Evolutionary conservation across 92 coral and sea anemone species (phyloP).

Genomic region (Hydrozoanthus gracilis): DNA sequence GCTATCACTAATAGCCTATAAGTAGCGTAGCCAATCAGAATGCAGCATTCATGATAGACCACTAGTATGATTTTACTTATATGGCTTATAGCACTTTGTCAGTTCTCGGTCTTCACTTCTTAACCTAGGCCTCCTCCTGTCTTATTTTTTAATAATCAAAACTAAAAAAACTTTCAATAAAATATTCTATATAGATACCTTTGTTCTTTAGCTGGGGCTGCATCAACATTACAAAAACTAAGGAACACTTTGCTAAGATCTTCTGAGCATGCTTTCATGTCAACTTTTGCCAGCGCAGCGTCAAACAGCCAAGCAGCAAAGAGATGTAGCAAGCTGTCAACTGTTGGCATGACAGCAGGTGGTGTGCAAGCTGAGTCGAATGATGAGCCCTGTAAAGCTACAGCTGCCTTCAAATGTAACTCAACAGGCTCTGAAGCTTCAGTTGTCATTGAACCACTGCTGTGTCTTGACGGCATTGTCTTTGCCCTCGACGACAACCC

Average conservation of each 20-base stretch:
- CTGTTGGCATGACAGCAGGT: constrained; percentile 74
- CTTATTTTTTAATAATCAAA: too few relatives aligned
- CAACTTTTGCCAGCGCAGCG: constrained; percentile 86
- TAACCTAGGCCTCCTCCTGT: too few relatives aligned
- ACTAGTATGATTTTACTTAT: too few relatives aligned
- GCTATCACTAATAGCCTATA: too few relatives aligned
- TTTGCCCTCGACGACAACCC: constrained; percentile 78
- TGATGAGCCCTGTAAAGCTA: constrained; percentile 56
- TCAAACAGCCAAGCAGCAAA: constrained; percentile 98
- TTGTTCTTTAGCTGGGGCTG: background rate
- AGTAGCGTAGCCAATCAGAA: too few relatives aligned
- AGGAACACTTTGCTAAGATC: constrained; percentile 76
- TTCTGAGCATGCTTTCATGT: constrained; percentile 71
- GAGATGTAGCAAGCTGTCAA: constrained; percentile 89
- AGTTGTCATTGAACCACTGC: constrained; percentile 69
- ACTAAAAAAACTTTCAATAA: background rate
- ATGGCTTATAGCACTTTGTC: too few relatives aligned
- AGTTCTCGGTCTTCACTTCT: too few relatives aligned
- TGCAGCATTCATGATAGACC: too few relatives aligned
- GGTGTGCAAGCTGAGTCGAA: constrained; percentile 59
- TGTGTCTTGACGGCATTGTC: constrained; percentile 88
- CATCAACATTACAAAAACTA: constrained; percentile 33
- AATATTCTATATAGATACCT: constrained; percentile 4
- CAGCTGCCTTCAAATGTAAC: constrained; percentile 41
- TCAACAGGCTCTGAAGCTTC: constrained; percentile 38